Conservation (phyloP, 2,797 vertebrate genomes). For the Taeniopygia guttata region DNA sequence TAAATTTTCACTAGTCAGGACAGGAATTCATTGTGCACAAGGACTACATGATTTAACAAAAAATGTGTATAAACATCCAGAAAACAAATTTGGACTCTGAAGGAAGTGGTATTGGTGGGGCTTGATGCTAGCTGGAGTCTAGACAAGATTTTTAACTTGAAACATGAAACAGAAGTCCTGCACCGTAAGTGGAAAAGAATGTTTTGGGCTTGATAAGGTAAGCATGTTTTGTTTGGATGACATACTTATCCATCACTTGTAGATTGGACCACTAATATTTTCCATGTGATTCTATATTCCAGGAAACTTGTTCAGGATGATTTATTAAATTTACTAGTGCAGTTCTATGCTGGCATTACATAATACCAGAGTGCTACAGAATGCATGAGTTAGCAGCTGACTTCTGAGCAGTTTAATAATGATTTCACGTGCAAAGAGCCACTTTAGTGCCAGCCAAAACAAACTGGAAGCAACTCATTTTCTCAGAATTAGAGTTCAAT, state of each 20-base stretch:
- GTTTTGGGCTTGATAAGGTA: not conserved
- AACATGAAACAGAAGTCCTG: not conserved
- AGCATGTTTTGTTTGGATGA: not conserved
- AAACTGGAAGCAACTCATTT: not conserved
- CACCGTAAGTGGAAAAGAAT: not conserved
- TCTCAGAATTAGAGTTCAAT: slow-evolving; percentile 15
- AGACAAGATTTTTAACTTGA: not conserved
- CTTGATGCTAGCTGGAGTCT: not conserved
- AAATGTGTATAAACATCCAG: not conserved
- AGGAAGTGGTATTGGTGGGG: not conserved
- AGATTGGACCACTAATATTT: not conserved
- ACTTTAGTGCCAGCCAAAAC: not conserved
- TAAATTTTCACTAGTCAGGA: not conserved
- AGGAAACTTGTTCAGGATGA: not conserved
- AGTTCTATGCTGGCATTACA: not conserved
- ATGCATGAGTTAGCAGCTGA: not conserved
- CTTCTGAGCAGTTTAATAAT: not conserved
- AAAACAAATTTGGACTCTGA: not conserved
- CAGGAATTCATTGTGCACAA: not conserved
- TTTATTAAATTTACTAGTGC: not conserved
- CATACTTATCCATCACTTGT: not conserved
- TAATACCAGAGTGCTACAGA: not conserved
- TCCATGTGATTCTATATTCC: not conserved
- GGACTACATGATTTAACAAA: not conserved
- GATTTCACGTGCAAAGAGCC: not conserved